phyloP scores from a whole-genome alignment of 2,113 vertebrate genomes.

The Anhinga rufa region DNA sequence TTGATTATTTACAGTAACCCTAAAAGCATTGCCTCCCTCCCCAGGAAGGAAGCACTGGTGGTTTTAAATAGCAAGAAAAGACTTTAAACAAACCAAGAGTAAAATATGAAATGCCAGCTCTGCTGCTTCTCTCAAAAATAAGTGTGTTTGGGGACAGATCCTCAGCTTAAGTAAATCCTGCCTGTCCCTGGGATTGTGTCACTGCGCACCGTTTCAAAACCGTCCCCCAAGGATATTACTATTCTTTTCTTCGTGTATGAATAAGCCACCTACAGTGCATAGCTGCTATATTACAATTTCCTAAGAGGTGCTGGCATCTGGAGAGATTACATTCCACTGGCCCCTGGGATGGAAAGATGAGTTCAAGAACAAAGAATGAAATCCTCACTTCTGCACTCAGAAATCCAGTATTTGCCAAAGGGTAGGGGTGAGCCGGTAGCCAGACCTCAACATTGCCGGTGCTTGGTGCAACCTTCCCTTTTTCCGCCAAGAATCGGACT shows the following conservation, averaged over 20 bases:
- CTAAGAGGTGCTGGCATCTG: slow-evolving; percentile 68
- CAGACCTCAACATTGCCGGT: accelerated
- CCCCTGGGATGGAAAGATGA: slow-evolving; percentile 67
- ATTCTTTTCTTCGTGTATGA: slow-evolving; percentile 36
- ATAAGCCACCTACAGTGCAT: slow-evolving; percentile 56
- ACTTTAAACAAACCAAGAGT: neutral
- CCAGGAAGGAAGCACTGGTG: slow-evolving; percentile 31
- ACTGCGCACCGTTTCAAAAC: neutral
- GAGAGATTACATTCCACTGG: slow-evolving; percentile 67
- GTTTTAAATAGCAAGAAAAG: slow-evolving; percentile 34
- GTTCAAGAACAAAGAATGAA: slow-evolving; percentile 66
- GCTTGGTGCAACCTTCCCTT: neutral
- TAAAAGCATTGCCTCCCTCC: neutral
- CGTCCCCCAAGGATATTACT: neutral
- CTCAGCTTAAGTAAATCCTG: neutral
- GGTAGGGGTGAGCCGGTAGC: neutral
- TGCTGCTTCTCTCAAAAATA: neutral
- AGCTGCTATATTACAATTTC: slow-evolving; percentile 60
- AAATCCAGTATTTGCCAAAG: slow-evolving; percentile 27
- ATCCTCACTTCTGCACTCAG: slow-evolving; percentile 46
- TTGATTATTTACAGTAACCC: slow-evolving; percentile 33
- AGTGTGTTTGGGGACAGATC: neutral
- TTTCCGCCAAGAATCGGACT: neutral
- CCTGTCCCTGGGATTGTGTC: neutral
- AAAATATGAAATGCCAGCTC: neutral